Evolutionary conservation across 2,797 vertebrate species (phyloP), one percentile per base, ranked within the genome.

Genomic region (Cetoscarus ocellatus): DNA sequence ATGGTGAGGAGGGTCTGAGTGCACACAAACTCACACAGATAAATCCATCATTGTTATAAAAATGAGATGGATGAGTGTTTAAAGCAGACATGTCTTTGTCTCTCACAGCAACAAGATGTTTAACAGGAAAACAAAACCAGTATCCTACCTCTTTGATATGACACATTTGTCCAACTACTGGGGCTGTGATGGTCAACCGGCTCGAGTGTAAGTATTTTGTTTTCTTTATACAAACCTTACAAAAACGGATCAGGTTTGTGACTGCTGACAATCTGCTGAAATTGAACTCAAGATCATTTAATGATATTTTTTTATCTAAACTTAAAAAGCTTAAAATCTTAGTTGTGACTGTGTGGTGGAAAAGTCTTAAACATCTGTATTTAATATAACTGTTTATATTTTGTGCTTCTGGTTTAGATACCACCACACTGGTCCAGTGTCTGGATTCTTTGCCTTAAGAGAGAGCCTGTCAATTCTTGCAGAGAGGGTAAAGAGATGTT

Each of bases 131-230:
- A 96, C 86, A 0, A 97, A 96, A 83, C 96, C 97, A 0, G 68
- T 86, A 0, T 99, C 97, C 49, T 96, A 97, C 86, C 95, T 96
- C 50, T 88, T 98, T 73, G 98, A 99, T 70, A 87, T 99, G 92
- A 86, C 79, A 50, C 91, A 93, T 77, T 87, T 99, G 79, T 94
- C 95, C 74, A 98, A 93, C 91, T 93, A 97, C 82, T 99, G 98
- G 98, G 97, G 97, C 34, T 98, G 97, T 6, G 95, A 98, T 0
- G 91, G 90, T 10, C 82, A 95, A 75, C 91, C 91, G 72, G 87
- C 92, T 39, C 91, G 95, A 89, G 1, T 35, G 94, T 95, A 84
- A 93, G 93, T 89, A 10, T 13, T 40, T 27, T 38, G 7, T 9
- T 51, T 5, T 40, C 8, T 18, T 67, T 10, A 71, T 43, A 44